Base-by-base conservation (phyloP, 2,888 invertebrate species). In the Mesorhabditis belari region DNA sequence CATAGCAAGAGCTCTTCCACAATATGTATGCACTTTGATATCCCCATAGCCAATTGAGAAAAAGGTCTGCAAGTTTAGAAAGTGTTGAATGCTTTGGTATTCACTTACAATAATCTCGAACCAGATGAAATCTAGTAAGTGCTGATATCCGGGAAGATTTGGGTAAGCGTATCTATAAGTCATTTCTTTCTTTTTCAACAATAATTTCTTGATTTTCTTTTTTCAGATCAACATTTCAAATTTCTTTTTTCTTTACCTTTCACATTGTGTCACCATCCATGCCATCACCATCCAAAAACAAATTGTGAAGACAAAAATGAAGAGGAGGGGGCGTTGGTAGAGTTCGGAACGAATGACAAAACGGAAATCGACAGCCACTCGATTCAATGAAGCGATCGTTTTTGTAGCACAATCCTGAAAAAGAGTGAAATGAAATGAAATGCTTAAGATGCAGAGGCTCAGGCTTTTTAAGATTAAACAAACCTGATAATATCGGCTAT, bases 21-120 rank as follows among this genome's bases (percentile, higher is more conserved):
- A 98, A 87, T 95, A 96, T 77, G 98, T 98, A 86, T 96, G 95
- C 84, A 96, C 96, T 84, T 96, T 95, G 84, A 80, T 65, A 86
- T 95, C 98, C 83, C 98, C 98, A 86, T 98, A 99, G 84, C 98
- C 98, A 82, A 99, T 95, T 86, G 96, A 95, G 85, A 96, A 95
- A 86, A 98, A 89, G 92, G 98, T 98, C 77, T 76, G 60, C 12
- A 68, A 65, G 21, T n/a, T 5, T 54, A n/a, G 12, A 55, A 12
- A 26, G 19, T 28, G 26, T 5, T 19, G 24, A 52, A 4, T 28
- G 29, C 19, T 28, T 26, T 23, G 26, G 49, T 23, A 23, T 2
- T 17, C 49, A 66, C 74, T 66, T 50, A 77, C 77, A 61, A 77
- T 77, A 50, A 76, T 75, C 55, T 76, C 76, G 59, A 80, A 80